Conservation (phyloP, 2,797 vertebrate species). For the Enteromius afrohamiltoni region DNA sequence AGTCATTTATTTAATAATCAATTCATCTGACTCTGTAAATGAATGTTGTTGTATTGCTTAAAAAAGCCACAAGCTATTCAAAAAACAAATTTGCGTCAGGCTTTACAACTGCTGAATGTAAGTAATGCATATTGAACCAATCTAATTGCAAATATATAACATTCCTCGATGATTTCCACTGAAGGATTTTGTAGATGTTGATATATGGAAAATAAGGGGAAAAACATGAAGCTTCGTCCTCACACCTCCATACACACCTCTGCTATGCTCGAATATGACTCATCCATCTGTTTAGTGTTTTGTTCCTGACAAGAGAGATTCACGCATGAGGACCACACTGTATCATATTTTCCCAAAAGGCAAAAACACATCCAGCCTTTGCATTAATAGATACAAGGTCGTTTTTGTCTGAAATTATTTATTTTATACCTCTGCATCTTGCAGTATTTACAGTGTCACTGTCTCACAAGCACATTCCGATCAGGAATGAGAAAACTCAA, state of each 20-base stretch:
- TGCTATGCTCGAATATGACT: constrained; percentile 31
- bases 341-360: constrained; percentile 7
- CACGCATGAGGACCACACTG: constrained; percentile 18
- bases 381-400: constrained; percentile 61
- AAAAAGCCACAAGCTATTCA: not conserved
- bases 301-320: constrained; percentile 20
- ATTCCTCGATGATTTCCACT: not conserved
- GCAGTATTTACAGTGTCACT: constrained; percentile 75
- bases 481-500: constrained; percentile 61
- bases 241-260: constrained; percentile 27
- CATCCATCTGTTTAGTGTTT: constrained; percentile 14
- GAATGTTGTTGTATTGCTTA: not conserved
- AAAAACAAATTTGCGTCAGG: constrained; percentile 16
- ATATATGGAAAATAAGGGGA: constrained; percentile 1
- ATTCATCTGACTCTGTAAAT: constrained; percentile 10
- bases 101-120: not conserved
- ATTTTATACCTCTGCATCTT: constrained; percentile 68
- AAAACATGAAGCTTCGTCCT: not conserved
- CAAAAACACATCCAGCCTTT: not conserved
- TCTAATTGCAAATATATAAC: not conserved
- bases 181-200: not conserved
- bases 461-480: constrained; percentile 57
- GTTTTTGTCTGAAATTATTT: constrained; percentile 68
- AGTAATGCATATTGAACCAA: not conserved
- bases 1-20: constrained; percentile 19